A percentile compares a stretch with the other conserved stretches of the same genome.
Conservation (phyloP, 2,113 vertebrate genomes). For the Pelmatolapia mariae region DNA sequence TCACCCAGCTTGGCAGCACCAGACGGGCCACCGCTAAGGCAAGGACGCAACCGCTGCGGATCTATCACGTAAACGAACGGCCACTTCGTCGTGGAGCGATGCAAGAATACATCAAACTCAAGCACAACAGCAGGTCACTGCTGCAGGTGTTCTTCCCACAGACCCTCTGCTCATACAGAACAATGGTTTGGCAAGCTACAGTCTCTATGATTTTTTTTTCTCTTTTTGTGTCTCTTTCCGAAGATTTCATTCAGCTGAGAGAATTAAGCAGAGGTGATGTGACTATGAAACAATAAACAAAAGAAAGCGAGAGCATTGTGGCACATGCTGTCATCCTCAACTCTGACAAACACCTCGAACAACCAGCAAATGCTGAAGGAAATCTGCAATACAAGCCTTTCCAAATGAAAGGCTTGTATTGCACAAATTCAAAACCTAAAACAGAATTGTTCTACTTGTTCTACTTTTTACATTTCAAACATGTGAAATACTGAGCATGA, state of each 20-base stretch:
- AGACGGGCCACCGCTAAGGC: conserved; percentile 35
- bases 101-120: conserved; percentile 54
- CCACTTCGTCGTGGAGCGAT: conserved; percentile 12
- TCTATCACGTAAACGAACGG: conserved; percentile 68
- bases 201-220: not conserved
- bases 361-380: not conserved
- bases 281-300: not conserved
- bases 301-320: not conserved
- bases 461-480: not conserved
- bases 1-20: conserved; percentile 31
- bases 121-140: conserved; percentile 35
- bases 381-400: not conserved
- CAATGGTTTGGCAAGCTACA: not conserved
- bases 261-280: not conserved
- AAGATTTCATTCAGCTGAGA: not conserved
- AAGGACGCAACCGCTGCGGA: conserved; percentile 53
- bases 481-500: not conserved
- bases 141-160: conserved; percentile 21
- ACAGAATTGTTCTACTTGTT: not conserved
- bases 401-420: too few species aligned
- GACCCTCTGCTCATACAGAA: not conserved
- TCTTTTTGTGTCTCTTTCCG: not conserved
- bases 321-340: not conserved
- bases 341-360: not conserved
- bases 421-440: not conserved